Evolutionary conservation across 2,797 vertebrate genomes (phyloP).

Genomic region (Aulostomus chinensis): DNA sequence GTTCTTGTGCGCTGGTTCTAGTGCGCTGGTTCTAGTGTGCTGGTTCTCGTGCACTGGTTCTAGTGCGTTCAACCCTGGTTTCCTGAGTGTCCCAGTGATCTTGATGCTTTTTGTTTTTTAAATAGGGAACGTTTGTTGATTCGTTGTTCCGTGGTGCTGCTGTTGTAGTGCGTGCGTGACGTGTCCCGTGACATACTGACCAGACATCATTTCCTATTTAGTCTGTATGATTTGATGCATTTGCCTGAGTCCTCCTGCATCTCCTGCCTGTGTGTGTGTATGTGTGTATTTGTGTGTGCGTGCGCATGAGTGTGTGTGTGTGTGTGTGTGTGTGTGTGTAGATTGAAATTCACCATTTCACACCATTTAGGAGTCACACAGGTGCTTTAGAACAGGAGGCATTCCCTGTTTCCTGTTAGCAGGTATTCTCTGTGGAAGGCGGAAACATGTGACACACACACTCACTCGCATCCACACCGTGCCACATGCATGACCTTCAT

Average conservation of each 20-base stretch:
- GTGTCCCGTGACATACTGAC: slow-evolving; percentile 54
- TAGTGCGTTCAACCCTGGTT: neutral
- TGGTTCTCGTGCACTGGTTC: no score
- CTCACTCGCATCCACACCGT: slow-evolving; percentile 9
- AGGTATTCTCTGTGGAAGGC: slow-evolving; percentile 24
- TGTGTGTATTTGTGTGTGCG: neutral
- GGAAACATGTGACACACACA: slow-evolving; percentile 38
- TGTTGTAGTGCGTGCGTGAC: slow-evolving; percentile 59
- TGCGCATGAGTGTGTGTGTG: slow-evolving; percentile 5
- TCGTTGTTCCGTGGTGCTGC: slow-evolving; percentile 59
- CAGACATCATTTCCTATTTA: slow-evolving; percentile 38
- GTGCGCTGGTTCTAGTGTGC: no score
- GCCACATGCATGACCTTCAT: slow-evolving; percentile 17
- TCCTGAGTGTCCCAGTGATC: slow-evolving; percentile 43
- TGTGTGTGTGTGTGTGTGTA: slow-evolving; percentile 16
- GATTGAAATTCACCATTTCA: slow-evolving; percentile 7
- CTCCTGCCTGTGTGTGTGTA: neutral
- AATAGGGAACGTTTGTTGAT: slow-evolving; percentile 52
- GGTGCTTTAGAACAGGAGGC: slow-evolving; percentile 38
- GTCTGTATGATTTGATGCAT: no score
- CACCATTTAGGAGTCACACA: slow-evolving; percentile 19
- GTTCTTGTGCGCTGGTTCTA: no score
- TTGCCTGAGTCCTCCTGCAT: slow-evolving; percentile 22
- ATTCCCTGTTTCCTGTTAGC: slow-evolving; percentile 8
- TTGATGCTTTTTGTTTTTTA: slow-evolving; percentile 23